phyloP scores from a whole-genome alignment of 2,888 invertebrate species.

The Heterodera filipjevi region DNA sequence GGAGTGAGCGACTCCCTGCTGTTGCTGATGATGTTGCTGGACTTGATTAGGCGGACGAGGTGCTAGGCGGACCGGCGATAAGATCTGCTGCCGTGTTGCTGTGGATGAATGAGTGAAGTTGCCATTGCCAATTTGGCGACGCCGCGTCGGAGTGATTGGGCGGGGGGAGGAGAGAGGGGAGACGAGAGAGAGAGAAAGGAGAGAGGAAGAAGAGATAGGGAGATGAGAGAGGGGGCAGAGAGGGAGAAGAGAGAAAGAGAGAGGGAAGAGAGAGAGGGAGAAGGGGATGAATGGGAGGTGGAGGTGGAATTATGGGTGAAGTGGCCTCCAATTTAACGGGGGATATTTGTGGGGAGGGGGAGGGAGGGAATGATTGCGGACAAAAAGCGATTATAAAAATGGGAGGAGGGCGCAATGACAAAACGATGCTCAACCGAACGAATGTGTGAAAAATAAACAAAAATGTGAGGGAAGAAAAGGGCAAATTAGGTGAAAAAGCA shows the following conservation, averaged over 20 bases:
- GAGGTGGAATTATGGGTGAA: neutral
- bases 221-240: neutral
- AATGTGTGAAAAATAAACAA: neutral
- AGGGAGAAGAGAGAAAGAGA: neutral
- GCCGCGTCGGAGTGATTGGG: neutral
- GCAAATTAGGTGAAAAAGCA: too few species aligned
- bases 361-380: neutral
- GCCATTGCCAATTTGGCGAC: conserved; percentile 1
- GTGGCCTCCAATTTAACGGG: neutral
- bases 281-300: neutral
- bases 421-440: neutral
- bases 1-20: neutral
- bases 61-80: neutral
- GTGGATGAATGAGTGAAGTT: neutral
- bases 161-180: neutral
- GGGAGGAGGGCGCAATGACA: neutral
- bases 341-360: neutral
- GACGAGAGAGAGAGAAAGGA: neutral
- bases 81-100: neutral
- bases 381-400: neutral
- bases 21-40: too few species aligned
- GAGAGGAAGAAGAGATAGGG: neutral
- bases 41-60: neutral
- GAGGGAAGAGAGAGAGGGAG: neutral
- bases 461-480: too few species aligned